phyloP scores from a whole-genome alignment of 2,797 vertebrate genomes.

The Amazonetta brasiliensis region DNA sequence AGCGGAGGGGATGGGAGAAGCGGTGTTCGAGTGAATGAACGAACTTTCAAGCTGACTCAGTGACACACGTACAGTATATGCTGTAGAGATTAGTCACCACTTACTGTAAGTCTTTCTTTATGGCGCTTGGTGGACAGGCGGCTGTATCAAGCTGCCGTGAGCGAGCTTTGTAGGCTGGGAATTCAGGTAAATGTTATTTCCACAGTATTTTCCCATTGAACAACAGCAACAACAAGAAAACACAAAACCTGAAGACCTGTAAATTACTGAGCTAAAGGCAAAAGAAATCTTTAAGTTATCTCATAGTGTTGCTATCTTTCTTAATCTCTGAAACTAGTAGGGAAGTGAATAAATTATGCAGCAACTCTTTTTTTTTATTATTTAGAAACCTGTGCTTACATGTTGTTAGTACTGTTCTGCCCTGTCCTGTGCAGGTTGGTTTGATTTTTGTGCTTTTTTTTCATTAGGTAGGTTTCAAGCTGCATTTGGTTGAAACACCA shows the following conservation, averaged over 20 bases:
- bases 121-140: slow-evolving; percentile 51
- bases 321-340: slow-evolving; percentile 33
- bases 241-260: not conserved
- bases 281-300: slow-evolving; percentile 6
- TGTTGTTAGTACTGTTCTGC: slow-evolving; percentile 38
- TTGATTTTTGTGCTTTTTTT: not conserved
- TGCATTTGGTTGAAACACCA: slow-evolving; percentile 7
- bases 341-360: slow-evolving; percentile 66
- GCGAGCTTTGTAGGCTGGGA: not conserved
- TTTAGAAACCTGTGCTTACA: slow-evolving; percentile 63
- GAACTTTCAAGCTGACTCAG: slow-evolving; percentile 67
- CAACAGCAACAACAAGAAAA: not conserved
- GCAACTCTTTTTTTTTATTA: not conserved
- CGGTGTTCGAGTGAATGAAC: slow-evolving; percentile 77
- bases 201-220: slow-evolving; percentile 47
- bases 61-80: slow-evolving; percentile 12
- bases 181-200: slow-evolving; percentile 54
- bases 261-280: slow-evolving; percentile 37
- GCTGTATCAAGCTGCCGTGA: not conserved
- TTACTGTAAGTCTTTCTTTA: slow-evolving; percentile 81
- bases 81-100: slow-evolving; percentile 77
- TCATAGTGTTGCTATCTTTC: slow-evolving; percentile 17
- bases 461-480: slow-evolving; percentile 19
- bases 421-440: slow-evolving; percentile 23
- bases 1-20: slow-evolving; percentile 43